Base-by-base conservation (phyloP, 23 tunicate species). In the Styela clava region DNA sequence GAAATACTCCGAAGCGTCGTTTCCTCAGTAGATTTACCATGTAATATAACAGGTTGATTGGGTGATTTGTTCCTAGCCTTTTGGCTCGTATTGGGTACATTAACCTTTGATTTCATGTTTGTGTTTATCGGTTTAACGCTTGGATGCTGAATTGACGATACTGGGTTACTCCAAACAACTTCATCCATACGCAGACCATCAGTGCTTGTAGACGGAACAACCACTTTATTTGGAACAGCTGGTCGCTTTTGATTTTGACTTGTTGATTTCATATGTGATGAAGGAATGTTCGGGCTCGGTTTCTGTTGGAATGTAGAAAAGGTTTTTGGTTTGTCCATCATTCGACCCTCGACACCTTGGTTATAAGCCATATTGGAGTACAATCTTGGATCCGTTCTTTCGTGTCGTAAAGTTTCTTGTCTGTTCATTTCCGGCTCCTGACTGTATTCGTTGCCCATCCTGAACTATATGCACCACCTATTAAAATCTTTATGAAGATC, bases 321-420 rank as follows among this genome's bases (percentile, higher is more conserved):
- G 7, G 70, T 7, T 24, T 65, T 65, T 24, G 70, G 70, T 65
- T 72, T 72, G 32, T 72, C 78, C 51, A 72, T 29, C 78, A 72
- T 72, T 33, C 78, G 78, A 72, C 78, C 78, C 22, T 72, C 78
- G 36, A 72, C 37, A 34, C 51, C 78, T 16, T 72, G 51, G 22
- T 72, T 33, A 31, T 72, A 34, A 72, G 52, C 25, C 2, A 33
- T 33, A 22, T 1, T n/a, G 19, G 78, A 29, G 22, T 67, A 1
- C 30, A 67, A 29, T 16, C 31, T 67, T 27, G 71, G 71, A 67
- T 67, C 31, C 16, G 71, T 29, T 67, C 16, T 1, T 25, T 19
- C 71, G 24, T 27, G 22, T 1, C 31, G 30, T 16, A 1, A 31
- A n/a, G 24, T 31, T 24, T 65, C 70, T 16, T 16, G 18, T 16